Evolutionary conservation across 1,140 invertebrate species (phyloP).

Genomic region (Apis florea): DNA sequence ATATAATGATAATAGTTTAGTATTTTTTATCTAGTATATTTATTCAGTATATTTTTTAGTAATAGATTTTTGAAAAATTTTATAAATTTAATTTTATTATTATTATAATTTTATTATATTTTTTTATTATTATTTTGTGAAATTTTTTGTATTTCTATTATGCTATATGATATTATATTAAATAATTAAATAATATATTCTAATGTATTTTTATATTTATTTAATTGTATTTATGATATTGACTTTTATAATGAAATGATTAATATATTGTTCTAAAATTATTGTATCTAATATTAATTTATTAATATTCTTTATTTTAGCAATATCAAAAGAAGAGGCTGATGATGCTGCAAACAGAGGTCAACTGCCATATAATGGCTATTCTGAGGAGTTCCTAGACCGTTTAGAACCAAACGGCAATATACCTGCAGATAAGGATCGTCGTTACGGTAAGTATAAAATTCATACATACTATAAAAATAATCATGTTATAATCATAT

Average conservation of each 20-base stretch:
- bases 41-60: not conserved
- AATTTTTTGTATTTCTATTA: not conserved
- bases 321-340: constrained; percentile 88
- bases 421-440: constrained; percentile 84
- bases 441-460: constrained; percentile 72
- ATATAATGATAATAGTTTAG: too few species aligned
- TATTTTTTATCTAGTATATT: too few species aligned
- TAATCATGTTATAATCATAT: not conserved
- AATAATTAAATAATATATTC: not conserved
- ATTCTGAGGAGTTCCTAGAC: constrained; percentile 95
- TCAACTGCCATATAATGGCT: constrained; percentile 92
- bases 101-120: not conserved
- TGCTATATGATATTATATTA: not conserved
- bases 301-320: constrained; percentile 78
- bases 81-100: not conserved
- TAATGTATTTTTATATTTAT: not conserved
- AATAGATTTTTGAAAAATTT: not conserved
- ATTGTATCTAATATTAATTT: not conserved
- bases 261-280: not conserved
- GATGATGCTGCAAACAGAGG: constrained; percentile 83
- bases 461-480: not conserved
- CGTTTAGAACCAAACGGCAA: constrained; percentile 93
- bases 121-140: not conserved
- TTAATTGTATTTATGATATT: not conserved
- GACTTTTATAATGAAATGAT: not conserved